Conservation (phyloP, 2,797 vertebrate genomes). For the Bradypus variegatus region DNA sequence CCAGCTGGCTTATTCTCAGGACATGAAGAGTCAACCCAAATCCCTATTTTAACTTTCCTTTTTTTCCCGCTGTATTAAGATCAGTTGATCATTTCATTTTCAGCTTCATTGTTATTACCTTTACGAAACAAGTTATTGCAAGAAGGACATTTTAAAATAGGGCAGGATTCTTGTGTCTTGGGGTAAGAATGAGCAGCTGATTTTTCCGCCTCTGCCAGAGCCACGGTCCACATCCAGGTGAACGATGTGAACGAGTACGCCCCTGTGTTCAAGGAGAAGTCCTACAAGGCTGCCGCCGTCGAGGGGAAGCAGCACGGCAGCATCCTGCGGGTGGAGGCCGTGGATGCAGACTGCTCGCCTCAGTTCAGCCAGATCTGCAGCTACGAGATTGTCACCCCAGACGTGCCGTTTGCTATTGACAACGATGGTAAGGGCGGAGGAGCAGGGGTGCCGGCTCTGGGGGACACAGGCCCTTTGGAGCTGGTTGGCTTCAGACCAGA, state of each 20-base stretch:
- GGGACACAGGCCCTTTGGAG: background rate
- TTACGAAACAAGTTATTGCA: background rate
- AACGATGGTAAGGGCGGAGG: conserved; percentile 84
- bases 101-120: background rate
- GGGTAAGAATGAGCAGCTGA: background rate
- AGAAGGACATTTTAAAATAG: background rate
- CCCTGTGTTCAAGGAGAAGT: conserved; percentile 95
- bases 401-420: conserved; percentile 92
- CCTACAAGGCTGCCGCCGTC: conserved; percentile 89
- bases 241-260: conserved; percentile 96
- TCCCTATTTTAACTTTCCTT: background rate
- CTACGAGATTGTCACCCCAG: conserved; percentile 94
- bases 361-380: conserved; percentile 99
- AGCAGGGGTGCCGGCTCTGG: background rate
- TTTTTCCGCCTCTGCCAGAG: conserved; percentile 73
- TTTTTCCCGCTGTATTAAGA: background rate
- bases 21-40: background rate
- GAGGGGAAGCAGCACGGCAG: conserved; percentile 89
- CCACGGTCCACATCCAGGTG: conserved; percentile 96
- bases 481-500: background rate
- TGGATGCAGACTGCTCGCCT: conserved; percentile 96
- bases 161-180: background rate
- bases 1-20: background rate
- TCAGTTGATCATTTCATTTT: background rate
- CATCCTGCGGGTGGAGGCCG: conserved; percentile 90